Conservation (phyloP, 1,140 invertebrate species). For the Diachasmimorpha longicaudata region DNA sequence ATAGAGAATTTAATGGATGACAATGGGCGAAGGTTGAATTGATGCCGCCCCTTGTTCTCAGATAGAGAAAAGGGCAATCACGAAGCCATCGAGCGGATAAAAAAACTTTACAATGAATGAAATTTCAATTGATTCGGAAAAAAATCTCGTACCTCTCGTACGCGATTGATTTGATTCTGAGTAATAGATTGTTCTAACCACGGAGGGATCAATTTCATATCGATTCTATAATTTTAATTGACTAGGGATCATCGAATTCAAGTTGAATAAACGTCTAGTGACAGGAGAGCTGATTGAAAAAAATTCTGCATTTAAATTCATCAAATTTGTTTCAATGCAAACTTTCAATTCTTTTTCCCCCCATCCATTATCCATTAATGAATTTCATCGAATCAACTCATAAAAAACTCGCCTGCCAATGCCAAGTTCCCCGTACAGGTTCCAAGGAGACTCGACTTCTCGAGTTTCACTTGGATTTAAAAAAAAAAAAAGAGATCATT, state of each 20-base stretch:
- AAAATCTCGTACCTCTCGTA: no score
- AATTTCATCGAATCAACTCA: background rate
- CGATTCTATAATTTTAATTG: no score
- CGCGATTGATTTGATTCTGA: no score
- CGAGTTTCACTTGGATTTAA: background rate
- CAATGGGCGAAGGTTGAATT: background rate
- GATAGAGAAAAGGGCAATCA: no score
- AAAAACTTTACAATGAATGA: background rate
- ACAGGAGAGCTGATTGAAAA: no score
- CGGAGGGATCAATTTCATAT: no score
- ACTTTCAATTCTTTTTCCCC: background rate
- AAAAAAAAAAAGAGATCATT: conserved; percentile 3
- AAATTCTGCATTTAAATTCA: background rate
- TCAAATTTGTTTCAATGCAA: background rate
- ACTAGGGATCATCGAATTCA: no score
- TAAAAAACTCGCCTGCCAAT: background rate
- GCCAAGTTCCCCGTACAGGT: background rate
- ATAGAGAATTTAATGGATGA: background rate
- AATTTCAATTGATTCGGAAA: background rate
- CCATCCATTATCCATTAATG: background rate
- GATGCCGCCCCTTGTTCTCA: no score
- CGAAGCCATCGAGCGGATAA: background rate
- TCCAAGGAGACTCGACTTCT: background rate
- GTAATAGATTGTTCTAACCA: no score
- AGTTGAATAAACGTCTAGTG: no score